Base-by-base conservation (phyloP, 2,888 invertebrate species). In the Lasioglossum malachurum region DNA sequence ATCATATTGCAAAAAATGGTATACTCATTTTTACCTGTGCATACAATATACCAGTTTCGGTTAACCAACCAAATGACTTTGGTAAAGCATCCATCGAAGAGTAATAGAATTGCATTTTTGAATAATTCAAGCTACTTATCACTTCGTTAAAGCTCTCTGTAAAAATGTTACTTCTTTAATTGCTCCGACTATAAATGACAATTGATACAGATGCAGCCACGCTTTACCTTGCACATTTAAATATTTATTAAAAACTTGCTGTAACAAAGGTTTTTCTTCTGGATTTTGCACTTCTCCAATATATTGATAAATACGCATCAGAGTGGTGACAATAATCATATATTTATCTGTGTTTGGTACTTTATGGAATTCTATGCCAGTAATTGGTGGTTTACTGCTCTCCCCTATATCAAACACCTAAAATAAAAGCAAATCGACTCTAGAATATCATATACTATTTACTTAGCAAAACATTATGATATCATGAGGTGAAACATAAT, bases 381-480 rank as follows among this genome's bases (percentile, higher is more conserved):
- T 98, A 86, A 99, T 98, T 0, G 98, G 97, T 83, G 97, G 97
- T 73, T 97, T 96, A 44, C 96, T 96, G 0, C 97, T 98, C 95
- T 97, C 97, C 0, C 98, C 98, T 89, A 99, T 96, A 95, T 98
- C 98, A 94, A 98, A 99, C 69, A 99, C 97, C 98, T 98, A 64
- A 64, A 19, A 95, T 23, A 10, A 38, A 38, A 94, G 92, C 91
- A 90, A 69, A 69, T 69, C 5, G 89, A 86, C 83, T 64, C 8
- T 64, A 31, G 67, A 10, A 12, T 38, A 38, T 27, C 57, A n/a
- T 14, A 71, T 27, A 64, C 41, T 46, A 75, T 69, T 67, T 23
- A 69, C 35, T 38, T 75, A 38, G 41, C 31, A 31, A 27, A 7
- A 14, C 19, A 67, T 82, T 35, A 53, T 44, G 46, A 64, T 57